Evolutionary conservation across 2,888 invertebrate genomes (phyloP).

Genomic region (Gortyna flavago): DNA sequence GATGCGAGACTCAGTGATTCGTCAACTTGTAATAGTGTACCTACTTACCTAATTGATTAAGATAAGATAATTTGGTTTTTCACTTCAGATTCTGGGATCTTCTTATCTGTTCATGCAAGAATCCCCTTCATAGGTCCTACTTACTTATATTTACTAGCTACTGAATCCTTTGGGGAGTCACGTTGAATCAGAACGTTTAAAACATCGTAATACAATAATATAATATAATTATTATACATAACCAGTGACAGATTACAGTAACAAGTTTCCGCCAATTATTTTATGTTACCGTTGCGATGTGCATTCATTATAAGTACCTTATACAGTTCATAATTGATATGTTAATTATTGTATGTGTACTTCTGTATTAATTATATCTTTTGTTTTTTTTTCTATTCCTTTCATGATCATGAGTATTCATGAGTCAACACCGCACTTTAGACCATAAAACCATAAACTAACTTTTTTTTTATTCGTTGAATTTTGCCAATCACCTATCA

Average conservation of each 20-base stretch:
- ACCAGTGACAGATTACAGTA: constrained; percentile 28
- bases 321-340: background rate
- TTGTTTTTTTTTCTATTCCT: background rate
- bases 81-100: background rate
- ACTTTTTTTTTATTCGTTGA: background rate
- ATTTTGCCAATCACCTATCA: background rate
- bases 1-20: too few relatives aligned
- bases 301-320: background rate
- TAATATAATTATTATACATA: too few relatives aligned
- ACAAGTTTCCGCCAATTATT: constrained; percentile 43
- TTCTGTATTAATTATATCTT: background rate
- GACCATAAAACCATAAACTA: background rate
- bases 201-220: constrained; percentile 7
- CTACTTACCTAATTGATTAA: background rate
- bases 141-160: too few relatives aligned
- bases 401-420: background rate
- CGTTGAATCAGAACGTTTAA: constrained; percentile 16
- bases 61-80: background rate
- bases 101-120: background rate
- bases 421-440: background rate
- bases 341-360: background rate
- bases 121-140: background rate
- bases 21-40: too few relatives aligned
- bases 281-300: constrained; percentile 26
- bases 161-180: constrained; percentile 2